These are phyloP conservation scores for Pempheris klunzingeri DNA, from an alignment of 2,797 vertebrate genomes.

Conservation along the genomic window DNA sequence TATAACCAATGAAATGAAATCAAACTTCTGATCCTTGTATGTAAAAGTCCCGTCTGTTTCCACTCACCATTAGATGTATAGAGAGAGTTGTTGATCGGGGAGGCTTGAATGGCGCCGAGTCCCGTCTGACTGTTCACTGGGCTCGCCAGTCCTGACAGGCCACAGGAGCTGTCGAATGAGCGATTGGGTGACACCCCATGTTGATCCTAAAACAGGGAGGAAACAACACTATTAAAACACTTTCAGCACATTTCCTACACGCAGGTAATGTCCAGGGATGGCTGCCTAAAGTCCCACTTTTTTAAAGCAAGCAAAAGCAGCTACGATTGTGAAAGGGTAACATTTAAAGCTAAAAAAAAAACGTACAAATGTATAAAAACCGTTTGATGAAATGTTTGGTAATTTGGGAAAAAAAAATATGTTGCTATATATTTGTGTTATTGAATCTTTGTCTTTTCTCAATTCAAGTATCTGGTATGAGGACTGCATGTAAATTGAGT, in stretches of 20 bases:
- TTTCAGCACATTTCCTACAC: neutral
- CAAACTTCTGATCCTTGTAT: neutral
- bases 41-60: neutral
- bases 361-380: neutral
- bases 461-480: neutral
- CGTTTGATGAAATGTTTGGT: neutral
- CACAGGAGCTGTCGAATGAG: slow-evolving; percentile 75
- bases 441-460: neutral
- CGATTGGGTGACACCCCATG: slow-evolving; percentile 64
- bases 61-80: slow-evolving; percentile 71
- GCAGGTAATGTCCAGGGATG: neutral
- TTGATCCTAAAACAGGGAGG: slow-evolving; percentile 64
- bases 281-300: neutral
- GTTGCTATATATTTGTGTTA: neutral
- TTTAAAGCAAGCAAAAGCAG: neutral
- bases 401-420: neutral
- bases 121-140: slow-evolving; percentile 54
- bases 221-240: neutral
- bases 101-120: slow-evolving; percentile 37
- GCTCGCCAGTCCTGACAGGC: slow-evolving; percentile 48
- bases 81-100: slow-evolving; percentile 52
- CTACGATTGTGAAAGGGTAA: neutral
- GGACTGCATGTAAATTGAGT: slow-evolving; percentile 28
- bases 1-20: too few species aligned
- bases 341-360: neutral